A percentile compares a stretch with the other conserved stretches of the same genome.
These are phyloP conservation scores for Drepana falcataria DNA, from an alignment of 2,888 invertebrate species.

Conservation along the genomic window DNA sequence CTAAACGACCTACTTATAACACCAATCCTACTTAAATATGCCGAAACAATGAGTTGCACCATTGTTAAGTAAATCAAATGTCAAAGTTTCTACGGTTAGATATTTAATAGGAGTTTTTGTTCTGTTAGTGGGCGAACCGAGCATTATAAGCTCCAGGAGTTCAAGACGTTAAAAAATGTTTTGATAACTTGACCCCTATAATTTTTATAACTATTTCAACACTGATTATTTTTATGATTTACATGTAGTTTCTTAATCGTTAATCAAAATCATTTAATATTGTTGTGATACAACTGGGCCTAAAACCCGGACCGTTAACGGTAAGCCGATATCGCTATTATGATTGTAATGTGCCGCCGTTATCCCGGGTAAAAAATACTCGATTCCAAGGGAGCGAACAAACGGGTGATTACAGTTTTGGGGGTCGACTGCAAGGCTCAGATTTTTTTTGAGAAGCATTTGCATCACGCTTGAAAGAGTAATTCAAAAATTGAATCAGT, in stretches of 20 bases:
- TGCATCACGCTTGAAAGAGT: background rate
- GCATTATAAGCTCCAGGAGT: no score
- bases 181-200: no score
- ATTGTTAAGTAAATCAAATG: background rate
- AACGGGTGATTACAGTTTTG: slow-evolving; percentile 49
- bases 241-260: background rate
- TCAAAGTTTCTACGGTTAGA: background rate
- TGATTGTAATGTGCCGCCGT: slow-evolving; percentile 73
- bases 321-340: slow-evolving; percentile 71
- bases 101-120: no score
- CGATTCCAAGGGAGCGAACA: slow-evolving; percentile 41
- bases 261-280: slow-evolving; percentile 11
- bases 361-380: slow-evolving; percentile 50
- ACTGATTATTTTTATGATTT: no score
- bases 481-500: no score
- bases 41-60: slow-evolving; percentile 28
- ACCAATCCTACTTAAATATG: slow-evolving; percentile 32
- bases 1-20: slow-evolving; percentile 51
- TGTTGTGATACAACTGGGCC: slow-evolving; percentile 23
- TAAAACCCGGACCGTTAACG: slow-evolving; percentile 60
- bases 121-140: no score
- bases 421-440: slow-evolving; percentile 30
- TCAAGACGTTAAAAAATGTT: no score
- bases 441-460: slow-evolving; percentile 18
- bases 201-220: no score